A percentile compares a stretch with the other conserved stretches of the same genome.
These are phyloP conservation scores for Drosophila barbarae DNA, from an alignment of 2,888 invertebrate genomes.

Conservation along the genomic window DNA sequence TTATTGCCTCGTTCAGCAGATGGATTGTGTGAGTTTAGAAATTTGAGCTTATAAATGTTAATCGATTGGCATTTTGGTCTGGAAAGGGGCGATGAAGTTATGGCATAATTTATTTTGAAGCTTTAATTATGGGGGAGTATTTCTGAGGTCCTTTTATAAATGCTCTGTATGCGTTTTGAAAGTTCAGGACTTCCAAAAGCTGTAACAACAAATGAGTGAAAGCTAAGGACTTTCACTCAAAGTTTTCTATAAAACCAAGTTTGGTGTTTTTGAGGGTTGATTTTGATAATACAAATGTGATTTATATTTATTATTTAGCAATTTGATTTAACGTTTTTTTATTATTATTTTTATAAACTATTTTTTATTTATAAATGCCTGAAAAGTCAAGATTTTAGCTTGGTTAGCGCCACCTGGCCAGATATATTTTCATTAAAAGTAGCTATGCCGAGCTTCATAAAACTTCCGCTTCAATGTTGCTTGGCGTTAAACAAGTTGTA, in stretches of 20 bases:
- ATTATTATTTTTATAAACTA: no score
- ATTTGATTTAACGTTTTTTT: not conserved
- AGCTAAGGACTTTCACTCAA: conserved; percentile 11
- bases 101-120: not conserved
- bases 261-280: not conserved
- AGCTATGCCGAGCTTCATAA: not conserved
- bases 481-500: not conserved
- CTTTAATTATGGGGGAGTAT: not conserved
- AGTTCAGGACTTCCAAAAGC: not conserved
- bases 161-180: not conserved
- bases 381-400: not conserved
- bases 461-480: not conserved
- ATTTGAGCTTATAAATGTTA: conserved; percentile 20
- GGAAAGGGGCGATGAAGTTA: no score
- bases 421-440: not conserved
- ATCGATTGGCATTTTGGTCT: conserved; percentile 23
- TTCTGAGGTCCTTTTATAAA: not conserved
- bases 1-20: conserved; percentile 14
- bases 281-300: fast-evolving
- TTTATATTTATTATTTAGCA: not conserved
- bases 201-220: not conserved
- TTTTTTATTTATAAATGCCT: not conserved
- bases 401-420: not conserved
- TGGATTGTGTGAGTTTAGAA: conserved; percentile 17
- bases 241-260: conserved; percentile 24